Evolutionary conservation across 2,113 vertebrate genomes (phyloP), one percentile per base, ranked within the genome.

Genomic region (Chlamydotis undulata): DNA sequence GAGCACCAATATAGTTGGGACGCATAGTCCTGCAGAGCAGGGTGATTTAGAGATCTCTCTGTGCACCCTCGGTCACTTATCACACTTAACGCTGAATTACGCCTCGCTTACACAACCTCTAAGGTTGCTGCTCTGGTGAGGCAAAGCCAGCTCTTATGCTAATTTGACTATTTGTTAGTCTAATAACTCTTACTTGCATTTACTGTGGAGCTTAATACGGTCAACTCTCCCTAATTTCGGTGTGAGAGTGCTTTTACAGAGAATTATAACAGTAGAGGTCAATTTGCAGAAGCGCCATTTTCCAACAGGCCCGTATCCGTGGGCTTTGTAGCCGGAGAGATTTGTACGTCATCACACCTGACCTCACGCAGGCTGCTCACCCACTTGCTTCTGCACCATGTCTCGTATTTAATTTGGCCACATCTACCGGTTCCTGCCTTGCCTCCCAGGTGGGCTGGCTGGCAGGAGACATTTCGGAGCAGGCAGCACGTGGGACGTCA

Each of bases 71-170:
- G 88, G 90, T 79, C 88, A 85, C 94, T 90, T 64, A 90, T 43
- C 82, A 76, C 78, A 65, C 78, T 94, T 91, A 89, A 89, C 0
- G 4, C 49, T 91, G 96, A 96, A 76, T 94, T 93, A 94, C 85
- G 61, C 65, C 76, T 68, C 15, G 25, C 74, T 97, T 85, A 56
- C 6, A 76, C 61, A 56, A 56, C 69, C 90, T 76, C 82, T 84
- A 39, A 87, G 53, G 84, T 56, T 87, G 43, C 73, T 95, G 64
- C 28, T 89, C 25, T 65, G 71, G 65, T 3, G 1, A 93, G 73
- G 73, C 73, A 91, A 96, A 97, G 84, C n/a, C 87, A 89, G 83
- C 78, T 93, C 25, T 87, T 94, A 87, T 67, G 83, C 74, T 95
- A 95, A 96, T 89, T 49, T 68, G 56, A 61, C 81, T 93, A 67